A percentile compares a stretch with the other conserved stretches of the same genome.
phyloP scores from a whole-genome alignment of 2,113 vertebrate species.

The Otis tarda region DNA sequence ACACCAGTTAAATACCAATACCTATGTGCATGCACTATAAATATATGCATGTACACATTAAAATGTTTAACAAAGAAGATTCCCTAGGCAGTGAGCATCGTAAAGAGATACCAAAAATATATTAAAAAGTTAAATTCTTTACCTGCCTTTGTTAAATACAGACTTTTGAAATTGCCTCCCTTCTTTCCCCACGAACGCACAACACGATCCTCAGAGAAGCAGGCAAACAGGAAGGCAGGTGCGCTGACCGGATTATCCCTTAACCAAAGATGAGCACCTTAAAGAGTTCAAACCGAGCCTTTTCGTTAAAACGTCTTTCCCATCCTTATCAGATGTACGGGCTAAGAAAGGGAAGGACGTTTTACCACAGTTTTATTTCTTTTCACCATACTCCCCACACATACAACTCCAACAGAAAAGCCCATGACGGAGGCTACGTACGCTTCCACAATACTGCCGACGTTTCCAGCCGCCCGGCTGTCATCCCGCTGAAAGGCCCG shows the following conservation, averaged over 20 bases:
- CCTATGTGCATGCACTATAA: slow-evolving; percentile 39
- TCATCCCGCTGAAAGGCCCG: neutral
- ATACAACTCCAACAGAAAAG: neutral
- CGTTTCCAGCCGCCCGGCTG: neutral
- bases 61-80: slow-evolving; percentile 1
- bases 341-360: neutral
- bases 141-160: slow-evolving; percentile 51
- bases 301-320: neutral
- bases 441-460: neutral
- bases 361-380: neutral
- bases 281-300: neutral
- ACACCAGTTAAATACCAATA: slow-evolving; percentile 48
- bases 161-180: neutral
- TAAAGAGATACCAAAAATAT: slow-evolving; percentile 25
- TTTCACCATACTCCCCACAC: neutral
- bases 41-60: slow-evolving; percentile 46
- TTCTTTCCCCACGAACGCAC: neutral
- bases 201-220: neutral
- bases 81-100: neutral
- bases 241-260: neutral
- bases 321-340: neutral
- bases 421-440: neutral
- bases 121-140: slow-evolving; percentile 31
- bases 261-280: slow-evolving; percentile 12
- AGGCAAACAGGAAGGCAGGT: neutral